A percentile compares a stretch with the other conserved stretches of the same genome.
These are phyloP conservation scores for Auanema freiburgensis DNA, from an alignment of 2,888 invertebrate species.

Conservation along the genomic window DNA sequence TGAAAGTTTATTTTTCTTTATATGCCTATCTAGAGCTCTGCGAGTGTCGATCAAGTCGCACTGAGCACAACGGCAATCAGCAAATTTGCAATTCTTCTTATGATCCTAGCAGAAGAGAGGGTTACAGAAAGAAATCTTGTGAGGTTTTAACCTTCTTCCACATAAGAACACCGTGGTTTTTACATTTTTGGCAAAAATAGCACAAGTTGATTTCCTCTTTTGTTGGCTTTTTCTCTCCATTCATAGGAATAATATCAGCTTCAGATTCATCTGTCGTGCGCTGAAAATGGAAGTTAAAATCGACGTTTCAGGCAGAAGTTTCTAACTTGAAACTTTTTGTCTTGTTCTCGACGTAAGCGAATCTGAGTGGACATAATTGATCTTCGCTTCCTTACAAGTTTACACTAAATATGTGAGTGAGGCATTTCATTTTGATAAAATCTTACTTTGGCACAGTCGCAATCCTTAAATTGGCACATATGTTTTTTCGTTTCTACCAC, in stretches of 20 bases:
- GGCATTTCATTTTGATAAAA: background rate
- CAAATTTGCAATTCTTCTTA: slow-evolving; percentile 55
- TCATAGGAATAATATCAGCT: slow-evolving; percentile 52
- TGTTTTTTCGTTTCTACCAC: slow-evolving; percentile 57
- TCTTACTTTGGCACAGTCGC: slow-evolving; percentile 47
- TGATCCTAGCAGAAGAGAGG: slow-evolving; percentile 42
- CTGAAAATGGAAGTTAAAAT: slow-evolving; percentile 12
- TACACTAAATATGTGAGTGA: slow-evolving; percentile 41
- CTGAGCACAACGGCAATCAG: slow-evolving; percentile 52
- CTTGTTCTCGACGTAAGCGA: slow-evolving; percentile 59
- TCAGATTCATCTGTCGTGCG: slow-evolving; percentile 50
- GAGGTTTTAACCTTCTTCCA: slow-evolving; percentile 54
- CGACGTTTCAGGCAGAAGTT: background rate
- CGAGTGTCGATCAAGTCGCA: slow-evolving; percentile 59
- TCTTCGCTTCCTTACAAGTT: slow-evolving; percentile 54
- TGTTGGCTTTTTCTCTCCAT: slow-evolving; percentile 20
- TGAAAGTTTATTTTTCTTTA: slow-evolving; percentile 38
- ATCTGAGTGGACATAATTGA: slow-evolving; percentile 62
- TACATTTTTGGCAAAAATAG: slow-evolving; percentile 63
- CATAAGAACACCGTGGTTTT: slow-evolving; percentile 57
- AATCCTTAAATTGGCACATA: slow-evolving; percentile 54
- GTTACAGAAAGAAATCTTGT: background rate
- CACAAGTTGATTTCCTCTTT: slow-evolving; percentile 38
- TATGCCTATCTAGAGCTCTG: slow-evolving; percentile 55
- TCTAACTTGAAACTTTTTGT: slow-evolving; percentile 52